Base-by-base conservation (phyloP, 2,113 vertebrate species). In the Rhinolophus ferrumequinum region DNA sequence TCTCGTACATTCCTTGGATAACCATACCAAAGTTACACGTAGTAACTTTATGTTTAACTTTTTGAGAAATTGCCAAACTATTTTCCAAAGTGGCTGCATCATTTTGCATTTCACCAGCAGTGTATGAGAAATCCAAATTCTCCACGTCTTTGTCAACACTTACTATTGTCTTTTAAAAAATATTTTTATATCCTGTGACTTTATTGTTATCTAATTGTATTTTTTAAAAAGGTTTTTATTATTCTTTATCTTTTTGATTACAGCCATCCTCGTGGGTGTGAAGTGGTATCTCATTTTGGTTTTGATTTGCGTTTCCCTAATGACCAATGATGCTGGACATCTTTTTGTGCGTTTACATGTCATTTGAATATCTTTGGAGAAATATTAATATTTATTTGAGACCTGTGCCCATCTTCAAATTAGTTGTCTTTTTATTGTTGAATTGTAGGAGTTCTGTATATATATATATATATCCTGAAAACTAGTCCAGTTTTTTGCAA, bases 351-450 rank as follows among this genome's bases (percentile, higher is more conserved):
- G 6, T 35, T 60, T 82, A 26, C 33, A 3, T 35, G 44, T 12
- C 72, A 69, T 60, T 87, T n/a, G 44, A 67, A 44, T 66, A 13
- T 84, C 56, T 96, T 47, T 73, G 85, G 38, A 89, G 90, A 93
- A 67, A 95, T 24, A 21, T 75, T 81, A 67, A 95, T 24, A 21
- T 75, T 81, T 69, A 11, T 58, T 87, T 30, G 30, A 94, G 58
- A 12, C 35, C 52, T 93, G 35, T 73, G 58, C n/a, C 35, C 47
- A 3, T 77, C 86, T 73, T 56, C 12, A 79, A 96, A n/a, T 60
- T 26, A 33, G 69, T 64, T 81, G 26, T 47, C 66, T 83, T 85
- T 93, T 90, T 67, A 87, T 80, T 90, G 75, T 80, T 81, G 80
- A 50, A 24, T 56, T 87, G 24, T 62, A 56, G 69, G 50, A 84